Conservation (phyloP, 2,797 vertebrate species). For the Remorina albescens region DNA sequence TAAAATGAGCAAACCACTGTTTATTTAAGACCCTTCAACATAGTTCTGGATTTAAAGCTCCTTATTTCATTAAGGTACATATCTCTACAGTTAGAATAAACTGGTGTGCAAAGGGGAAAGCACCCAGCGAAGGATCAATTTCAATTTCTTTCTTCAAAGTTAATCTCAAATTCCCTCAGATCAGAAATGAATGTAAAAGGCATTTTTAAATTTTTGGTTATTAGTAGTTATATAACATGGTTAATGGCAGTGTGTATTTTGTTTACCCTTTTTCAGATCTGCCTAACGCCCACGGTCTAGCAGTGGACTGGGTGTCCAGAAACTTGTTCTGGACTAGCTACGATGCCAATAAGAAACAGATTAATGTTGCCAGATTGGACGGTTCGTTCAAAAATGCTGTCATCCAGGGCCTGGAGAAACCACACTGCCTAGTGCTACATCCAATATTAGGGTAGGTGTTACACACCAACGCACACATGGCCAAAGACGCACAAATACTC, state of each 20-base stretch:
- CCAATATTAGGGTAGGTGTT: conserved; percentile 89
- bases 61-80: background rate
- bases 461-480: background rate
- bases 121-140: background rate
- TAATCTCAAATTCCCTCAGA: background rate
- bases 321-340: conserved; percentile 99
- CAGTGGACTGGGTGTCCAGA: conserved; percentile 97
- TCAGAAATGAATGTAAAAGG: background rate
- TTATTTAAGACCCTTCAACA: background rate
- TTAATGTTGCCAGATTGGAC: conserved; percentile 95
- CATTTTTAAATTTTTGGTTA: background rate
- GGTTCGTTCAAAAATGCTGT: conserved; percentile 98
- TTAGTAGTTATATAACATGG: background rate
- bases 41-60: background rate
- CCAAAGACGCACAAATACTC: conserved; percentile 20
- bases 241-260: conserved; percentile 1
- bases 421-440: conserved; percentile 94
- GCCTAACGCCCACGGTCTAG: conserved; percentile 94
- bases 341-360: conserved; percentile 96
- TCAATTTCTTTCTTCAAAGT: background rate
- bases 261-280: conserved; percentile 84
- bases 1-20: too few relatives aligned
- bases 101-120: background rate
- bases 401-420: conserved; percentile 96
- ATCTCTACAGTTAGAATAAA: background rate